Conservation (phyloP, 2,797 vertebrate species). For the Paratrypauchen microcephalus region DNA sequence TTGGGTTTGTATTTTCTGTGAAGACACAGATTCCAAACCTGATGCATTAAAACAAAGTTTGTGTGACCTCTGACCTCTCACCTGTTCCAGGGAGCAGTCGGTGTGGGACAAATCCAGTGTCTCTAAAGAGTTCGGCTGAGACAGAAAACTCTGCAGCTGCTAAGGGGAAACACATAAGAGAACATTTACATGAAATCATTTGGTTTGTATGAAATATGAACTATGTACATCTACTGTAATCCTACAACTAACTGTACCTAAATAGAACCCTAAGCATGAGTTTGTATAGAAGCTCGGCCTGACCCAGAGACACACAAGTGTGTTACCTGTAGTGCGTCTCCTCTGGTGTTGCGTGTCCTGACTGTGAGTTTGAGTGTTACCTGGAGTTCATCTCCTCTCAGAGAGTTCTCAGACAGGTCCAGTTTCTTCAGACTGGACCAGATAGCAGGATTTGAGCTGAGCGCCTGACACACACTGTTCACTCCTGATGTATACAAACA, state of each 20-base stretch:
- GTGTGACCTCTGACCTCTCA: conserved; percentile 45
- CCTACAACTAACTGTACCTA: no score
- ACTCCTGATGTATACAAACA: conserved; percentile 76
- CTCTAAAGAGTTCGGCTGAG: conserved; percentile 85
- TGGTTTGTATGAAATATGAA: background rate
- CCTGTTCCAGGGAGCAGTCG: conserved; percentile 91
- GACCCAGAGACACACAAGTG: no score
- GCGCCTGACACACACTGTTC: conserved; percentile 89
- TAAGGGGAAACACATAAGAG: conserved; percentile 47
- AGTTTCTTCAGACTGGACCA: conserved; percentile 82
- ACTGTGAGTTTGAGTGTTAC: conserved; percentile 49
- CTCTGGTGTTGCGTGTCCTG: background rate
- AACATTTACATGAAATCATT: background rate
- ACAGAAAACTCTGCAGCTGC: conserved; percentile 91
- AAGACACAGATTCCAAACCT: no score
- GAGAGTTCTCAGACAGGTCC: conserved; percentile 89
- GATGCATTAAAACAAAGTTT: no score
- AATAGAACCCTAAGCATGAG: no score
- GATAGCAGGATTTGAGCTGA: conserved; percentile 83
- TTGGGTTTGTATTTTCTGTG: no score
- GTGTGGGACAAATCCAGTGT: conserved; percentile 91
- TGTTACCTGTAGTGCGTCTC: background rate
- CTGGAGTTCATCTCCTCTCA: conserved; percentile 89
- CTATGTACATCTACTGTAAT: no score
- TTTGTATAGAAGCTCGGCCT: no score